Evolutionary conservation across 2,888 invertebrate genomes (phyloP), one percentile per base, ranked within the genome.

Genomic region (Plagodis dolabraria): DNA sequence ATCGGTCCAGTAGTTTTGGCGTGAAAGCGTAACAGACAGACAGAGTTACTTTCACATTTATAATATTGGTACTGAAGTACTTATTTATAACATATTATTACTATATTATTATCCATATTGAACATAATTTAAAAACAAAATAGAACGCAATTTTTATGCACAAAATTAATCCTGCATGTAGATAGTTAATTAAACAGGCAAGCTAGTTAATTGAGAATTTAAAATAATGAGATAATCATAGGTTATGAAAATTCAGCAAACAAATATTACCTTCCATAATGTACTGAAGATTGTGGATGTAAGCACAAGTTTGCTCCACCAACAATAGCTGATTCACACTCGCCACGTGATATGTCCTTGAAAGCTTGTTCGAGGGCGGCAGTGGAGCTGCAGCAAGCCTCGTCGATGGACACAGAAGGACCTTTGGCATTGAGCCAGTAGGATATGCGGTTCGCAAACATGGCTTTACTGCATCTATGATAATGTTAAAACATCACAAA

Each of bases 291-390:
- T 89, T 68, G 94, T 75, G 60, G 95, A 48, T 69, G 68, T 5
- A 71, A 9, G 1, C 69, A 52, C 5, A 75, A 12, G 35, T 67
- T 64, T 6, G 90, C 85, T 5, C 94, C 94, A 1, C 93, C 94
- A 2, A 95, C 94, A 45, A 95, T 85, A 33, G 95, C 95, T 0
- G 83, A 75, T 5, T 86, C 86, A 38, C 85, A 84, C 6, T 74
- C 68, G 0, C 87, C 86, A 0, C 64, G 64, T 0, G 33, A 47
- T 0, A 86, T 80, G 5, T 77, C 76, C 1, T 70, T 50, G 45
- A 68, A 74, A 0, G 83, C 86, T 33, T 73, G 68, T 52, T 84
- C 76, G 43, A 86, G 56, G 0, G 78, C 82, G 0, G 71, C 65
- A 0, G 73, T 59, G 0, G 80, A 75, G 38, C 82, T 75, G 57